Evolutionary conservation across 2,113 vertebrate genomes (phyloP).

Genomic region (Andinoacara biseriatus): DNA sequence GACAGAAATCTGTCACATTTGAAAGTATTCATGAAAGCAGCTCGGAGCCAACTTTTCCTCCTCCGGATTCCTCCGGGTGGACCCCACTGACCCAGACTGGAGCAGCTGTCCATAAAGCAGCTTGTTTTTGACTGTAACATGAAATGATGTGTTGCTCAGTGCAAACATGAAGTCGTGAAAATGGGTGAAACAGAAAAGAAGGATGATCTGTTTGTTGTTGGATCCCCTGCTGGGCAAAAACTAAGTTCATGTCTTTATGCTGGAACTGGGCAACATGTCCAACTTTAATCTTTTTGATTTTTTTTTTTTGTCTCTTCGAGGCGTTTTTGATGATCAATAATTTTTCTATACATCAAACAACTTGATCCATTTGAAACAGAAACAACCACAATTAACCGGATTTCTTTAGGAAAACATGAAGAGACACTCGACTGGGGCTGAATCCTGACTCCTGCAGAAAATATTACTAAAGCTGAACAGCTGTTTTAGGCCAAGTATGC

Average conservation of each 20-base stretch:
- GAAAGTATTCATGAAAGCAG: not conserved
- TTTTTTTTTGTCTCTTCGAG: too few species aligned
- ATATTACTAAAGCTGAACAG: not conserved
- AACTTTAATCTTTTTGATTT: not conserved
- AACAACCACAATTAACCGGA: not conserved
- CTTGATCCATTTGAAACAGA: not conserved
- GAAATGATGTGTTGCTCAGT: not conserved
- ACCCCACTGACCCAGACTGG: not conserved
- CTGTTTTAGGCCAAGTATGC: not conserved
- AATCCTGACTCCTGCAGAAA: not conserved
- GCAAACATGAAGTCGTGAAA: not conserved
- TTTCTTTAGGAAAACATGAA: not conserved
- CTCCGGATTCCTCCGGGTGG: not conserved
- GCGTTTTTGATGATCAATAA: not conserved
- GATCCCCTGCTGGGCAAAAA: not conserved
- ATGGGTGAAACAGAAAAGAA: too few species aligned
- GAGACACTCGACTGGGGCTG: not conserved
- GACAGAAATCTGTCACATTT: not conserved
- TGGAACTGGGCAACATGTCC: constrained; percentile 19
- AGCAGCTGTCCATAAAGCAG: not conserved
- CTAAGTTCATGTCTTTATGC: constrained; percentile 11
- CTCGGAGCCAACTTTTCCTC: constrained; percentile 26
- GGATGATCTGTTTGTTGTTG: not conserved
- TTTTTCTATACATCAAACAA: not conserved
- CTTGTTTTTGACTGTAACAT: not conserved